These are phyloP conservation scores for Uria lomvia DNA, from an alignment of 2,113 vertebrate species.

Conservation along the genomic window DNA sequence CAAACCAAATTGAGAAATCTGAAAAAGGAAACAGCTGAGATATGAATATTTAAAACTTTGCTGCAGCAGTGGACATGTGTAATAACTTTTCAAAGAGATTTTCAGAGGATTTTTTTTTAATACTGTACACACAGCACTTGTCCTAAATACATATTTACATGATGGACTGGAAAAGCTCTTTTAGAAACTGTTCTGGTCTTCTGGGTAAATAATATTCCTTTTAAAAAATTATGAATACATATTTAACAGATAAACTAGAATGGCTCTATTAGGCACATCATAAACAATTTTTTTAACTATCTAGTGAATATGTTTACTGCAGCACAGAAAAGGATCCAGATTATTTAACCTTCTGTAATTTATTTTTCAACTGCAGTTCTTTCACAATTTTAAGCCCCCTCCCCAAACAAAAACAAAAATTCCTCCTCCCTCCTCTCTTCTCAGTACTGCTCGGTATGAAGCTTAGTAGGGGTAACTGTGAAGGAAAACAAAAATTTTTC, in stretches of 20 bases:
- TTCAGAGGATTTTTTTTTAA: conserved; percentile 54
- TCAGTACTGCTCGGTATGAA: background rate
- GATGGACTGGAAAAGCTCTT: conserved; percentile 53
- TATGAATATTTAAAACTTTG: conserved; percentile 67
- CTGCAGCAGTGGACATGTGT: conserved; percentile 56
- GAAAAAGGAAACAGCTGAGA: conserved; percentile 54
- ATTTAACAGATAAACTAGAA: conserved; percentile 55
- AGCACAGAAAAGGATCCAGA: background rate
- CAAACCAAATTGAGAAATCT: conserved; percentile 13
- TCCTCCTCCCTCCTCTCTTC: background rate
- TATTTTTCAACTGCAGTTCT: background rate
- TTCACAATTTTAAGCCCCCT: background rate
- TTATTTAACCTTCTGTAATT: background rate
- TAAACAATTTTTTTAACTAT: conserved; percentile 43
- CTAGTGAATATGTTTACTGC: background rate
- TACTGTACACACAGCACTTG: conserved; percentile 58
- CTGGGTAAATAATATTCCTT: conserved; percentile 55
- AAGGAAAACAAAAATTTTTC: background rate
- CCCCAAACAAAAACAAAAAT: background rate
- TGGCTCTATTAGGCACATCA: conserved; percentile 39
- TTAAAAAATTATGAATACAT: conserved; percentile 61
- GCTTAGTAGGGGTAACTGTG: background rate
- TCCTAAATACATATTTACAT: conserved; percentile 72
- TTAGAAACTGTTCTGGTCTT: conserved; percentile 52
- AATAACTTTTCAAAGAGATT: conserved; percentile 69